Evolutionary conservation across 2,797 vertebrate species (phyloP), one percentile per base, ranked within the genome.

Genomic region (Notamacropus eugenii): DNA sequence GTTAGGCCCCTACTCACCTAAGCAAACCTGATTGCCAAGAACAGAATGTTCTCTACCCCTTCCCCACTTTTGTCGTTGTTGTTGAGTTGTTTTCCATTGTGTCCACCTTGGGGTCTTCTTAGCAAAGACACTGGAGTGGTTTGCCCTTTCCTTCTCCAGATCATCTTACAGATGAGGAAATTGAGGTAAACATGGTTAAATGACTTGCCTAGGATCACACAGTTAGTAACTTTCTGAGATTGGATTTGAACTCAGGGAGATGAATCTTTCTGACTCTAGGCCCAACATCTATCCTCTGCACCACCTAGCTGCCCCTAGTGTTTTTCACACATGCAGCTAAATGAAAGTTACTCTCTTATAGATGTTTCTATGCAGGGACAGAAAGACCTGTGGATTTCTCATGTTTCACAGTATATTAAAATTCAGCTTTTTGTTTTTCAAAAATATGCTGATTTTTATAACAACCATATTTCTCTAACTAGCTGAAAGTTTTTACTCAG

Each of bases 321-420:
- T 34, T 74, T 74, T 74, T 74, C 14, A 22, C 40, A 14, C 34
- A n/a, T 22, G 34, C 6, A n/a, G 5, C 62, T 74, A 74, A 40
- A 19, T 19, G 52, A 93, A 82, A 92, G 62, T 92, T 34, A 92
- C 91, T 92, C 6, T 3, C 50, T 59, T 34, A 11, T 46, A 31
- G 29, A 34, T 28, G 12, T 95, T 97, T 96, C 59, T 56, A 91
- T 59, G 95, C 92, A 91, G 82, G 93, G 10, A 57, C 57, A 14
- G 92, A 92, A 94, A 67, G 55, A 1, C 13, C 62, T 91, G 22
- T 46, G 16, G 3, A 22, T 55, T 94, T 95, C 90, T 59, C 2
- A 1, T 55, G 52, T 95, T 95, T 90, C 95, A 93, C 3, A 10
- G 14, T 16, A 1, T 93, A 96, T 82, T 92, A 92, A 95, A 94